A percentile compares a stretch with the other conserved stretches of the same genome.
phyloP scores from a whole-genome alignment of 2,888 invertebrate genomes.

The Polymixis flavicincta region DNA sequence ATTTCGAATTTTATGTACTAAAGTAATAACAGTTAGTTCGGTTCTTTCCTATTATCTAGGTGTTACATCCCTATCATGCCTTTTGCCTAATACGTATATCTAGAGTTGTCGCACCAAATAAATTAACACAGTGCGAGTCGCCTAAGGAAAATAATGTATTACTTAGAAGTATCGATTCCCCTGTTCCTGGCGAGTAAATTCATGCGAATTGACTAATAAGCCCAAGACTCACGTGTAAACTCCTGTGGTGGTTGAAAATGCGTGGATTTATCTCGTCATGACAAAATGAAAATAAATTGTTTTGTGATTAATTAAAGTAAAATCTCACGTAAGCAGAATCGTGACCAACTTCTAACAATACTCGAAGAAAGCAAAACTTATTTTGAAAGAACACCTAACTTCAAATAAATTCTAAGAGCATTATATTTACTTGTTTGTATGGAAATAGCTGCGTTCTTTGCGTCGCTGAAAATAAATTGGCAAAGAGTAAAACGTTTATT shows the following conservation, averaged over 20 bases:
- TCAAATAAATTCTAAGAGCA: slow-evolving; percentile 50
- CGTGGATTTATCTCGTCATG: not conserved
- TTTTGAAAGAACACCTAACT: slow-evolving; percentile 24
- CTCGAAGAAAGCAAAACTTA: slow-evolving; percentile 4
- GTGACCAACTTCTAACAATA: not conserved
- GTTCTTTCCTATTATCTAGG: too few species aligned
- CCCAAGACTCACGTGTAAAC: not conserved
- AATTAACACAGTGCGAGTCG: too few species aligned
- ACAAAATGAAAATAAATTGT: not conserved
- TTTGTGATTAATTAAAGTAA: not conserved
- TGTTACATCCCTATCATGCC: too few species aligned
- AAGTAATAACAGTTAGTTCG: too few species aligned
- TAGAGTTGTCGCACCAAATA: too few species aligned
- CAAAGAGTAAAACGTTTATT: slow-evolving; percentile 49
- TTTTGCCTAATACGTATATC: too few species aligned
- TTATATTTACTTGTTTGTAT: slow-evolving; percentile 62
- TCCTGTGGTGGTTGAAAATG: too few species aligned
- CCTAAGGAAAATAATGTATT: too few species aligned
- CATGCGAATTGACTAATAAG: too few species aligned
- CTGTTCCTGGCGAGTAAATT: too few species aligned
- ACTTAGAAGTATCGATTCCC: too few species aligned
- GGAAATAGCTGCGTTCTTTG: slow-evolving; percentile 49
- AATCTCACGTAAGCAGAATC: not conserved
- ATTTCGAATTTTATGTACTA: too few species aligned
- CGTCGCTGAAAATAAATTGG: slow-evolving; percentile 61